A percentile compares a stretch with the other conserved stretches of the same genome.
phyloP scores from a whole-genome alignment of 2,113 vertebrate species.

The Sphyrna mokarran region DNA sequence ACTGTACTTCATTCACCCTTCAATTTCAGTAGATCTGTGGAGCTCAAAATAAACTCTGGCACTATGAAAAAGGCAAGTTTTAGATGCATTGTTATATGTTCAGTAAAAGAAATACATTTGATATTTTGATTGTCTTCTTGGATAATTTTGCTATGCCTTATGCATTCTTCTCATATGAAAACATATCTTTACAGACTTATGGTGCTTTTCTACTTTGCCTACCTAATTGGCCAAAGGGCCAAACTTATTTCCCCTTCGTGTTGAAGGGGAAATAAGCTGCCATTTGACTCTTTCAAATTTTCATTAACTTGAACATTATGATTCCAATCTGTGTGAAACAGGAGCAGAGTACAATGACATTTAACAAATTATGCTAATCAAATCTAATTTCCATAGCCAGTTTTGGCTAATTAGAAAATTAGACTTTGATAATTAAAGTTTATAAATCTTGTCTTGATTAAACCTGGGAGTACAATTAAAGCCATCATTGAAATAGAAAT shows the following conservation, averaged over 20 bases:
- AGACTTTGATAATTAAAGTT: neutral
- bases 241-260: too few relatives aligned
- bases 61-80: neutral
- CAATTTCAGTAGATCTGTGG: neutral
- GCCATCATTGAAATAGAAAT: neutral
- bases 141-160: constrained; percentile 5
- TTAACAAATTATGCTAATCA: constrained; percentile 20
- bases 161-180: neutral
- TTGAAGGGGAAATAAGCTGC: neutral
- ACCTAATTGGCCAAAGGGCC: neutral
- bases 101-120: constrained; percentile 8
- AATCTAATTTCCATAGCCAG: neutral
- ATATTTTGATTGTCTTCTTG: constrained; percentile 7
- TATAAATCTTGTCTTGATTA: neutral
- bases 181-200: neutral
- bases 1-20: neutral
- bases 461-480: neutral
- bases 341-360: neutral
- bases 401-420: neutral
- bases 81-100: constrained; percentile 24
- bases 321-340: neutral
- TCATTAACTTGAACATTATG: neutral
- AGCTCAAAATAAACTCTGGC: neutral
- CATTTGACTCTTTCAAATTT: neutral
- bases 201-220: constrained; percentile 13